Conservation (phyloP, 2,888 invertebrate genomes). For the Nomada fucata region DNA sequence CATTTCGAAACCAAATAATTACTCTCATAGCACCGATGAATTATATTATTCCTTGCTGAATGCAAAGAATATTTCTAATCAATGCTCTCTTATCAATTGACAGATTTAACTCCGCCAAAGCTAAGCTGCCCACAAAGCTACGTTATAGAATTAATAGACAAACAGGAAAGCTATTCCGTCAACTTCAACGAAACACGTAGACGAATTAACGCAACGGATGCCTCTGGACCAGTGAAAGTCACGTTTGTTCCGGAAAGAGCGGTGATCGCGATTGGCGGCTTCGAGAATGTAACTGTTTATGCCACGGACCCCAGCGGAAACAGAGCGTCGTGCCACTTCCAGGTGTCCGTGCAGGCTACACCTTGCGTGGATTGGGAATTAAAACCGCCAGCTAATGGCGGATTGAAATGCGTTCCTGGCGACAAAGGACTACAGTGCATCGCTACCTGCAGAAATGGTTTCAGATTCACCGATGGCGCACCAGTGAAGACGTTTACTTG, state of each 20-base stretch:
- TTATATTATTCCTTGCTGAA: background rate
- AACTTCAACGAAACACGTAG: constrained; percentile 95
- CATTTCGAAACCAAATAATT: background rate
- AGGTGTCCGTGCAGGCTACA: constrained; percentile 96
- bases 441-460: constrained; percentile 95
- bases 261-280: constrained; percentile 93
- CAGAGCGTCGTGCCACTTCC: constrained; percentile 95
- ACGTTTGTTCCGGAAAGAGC: constrained; percentile 91
- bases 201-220: constrained; percentile 93
- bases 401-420: constrained; percentile 93
- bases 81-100: background rate
- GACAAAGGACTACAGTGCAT: constrained; percentile 94
- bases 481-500: constrained; percentile 94
- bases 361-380: constrained; percentile 98
- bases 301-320: constrained; percentile 95
- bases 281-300: constrained; percentile 96
- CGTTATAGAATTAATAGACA: constrained; percentile 95
- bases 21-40: background rate
- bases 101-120: constrained; percentile 95
- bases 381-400: constrained; percentile 94
- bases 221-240: constrained; percentile 94
- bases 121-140: constrained; percentile 97
- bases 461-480: constrained; percentile 95
- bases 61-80: too few relatives aligned
- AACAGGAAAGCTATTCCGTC: constrained; percentile 94